Percentiles rank a stretch among this genome's conserved stretches.
Evolutionary conservation across 1,140 invertebrate genomes (phyloP).

Genomic region (Papilio glaucus): DNA sequence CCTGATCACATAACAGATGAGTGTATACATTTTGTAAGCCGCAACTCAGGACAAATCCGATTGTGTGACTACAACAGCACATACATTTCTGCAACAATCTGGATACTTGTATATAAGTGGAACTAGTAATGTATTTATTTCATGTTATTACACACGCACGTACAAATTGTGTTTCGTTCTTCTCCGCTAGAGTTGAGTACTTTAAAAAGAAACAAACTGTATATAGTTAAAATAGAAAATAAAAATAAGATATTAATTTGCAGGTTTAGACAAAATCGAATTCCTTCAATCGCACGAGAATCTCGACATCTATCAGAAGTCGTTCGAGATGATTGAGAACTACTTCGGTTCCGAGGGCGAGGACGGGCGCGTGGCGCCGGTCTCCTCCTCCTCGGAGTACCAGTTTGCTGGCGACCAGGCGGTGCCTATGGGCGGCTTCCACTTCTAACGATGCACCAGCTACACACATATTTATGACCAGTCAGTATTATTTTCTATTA

Average conservation of each 20-base stretch:
- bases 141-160: no score
- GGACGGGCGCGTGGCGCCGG: constrained; percentile 90
- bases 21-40: no score
- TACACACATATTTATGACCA: constrained; percentile 48
- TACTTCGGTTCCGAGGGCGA: constrained; percentile 97
- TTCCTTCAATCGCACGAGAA: constrained; percentile 98
- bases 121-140: no score
- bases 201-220: no score
- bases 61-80: no score
- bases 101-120: no score
- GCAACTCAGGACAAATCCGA: no score
- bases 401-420: constrained; percentile 89
- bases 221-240: not conserved
- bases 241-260: not conserved
- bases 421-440: constrained; percentile 90
- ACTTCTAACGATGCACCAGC: constrained; percentile 85
- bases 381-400: constrained; percentile 91
- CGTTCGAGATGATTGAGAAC: constrained; percentile 97
- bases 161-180: no score
- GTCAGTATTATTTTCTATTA: constrained; percentile 49
- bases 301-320: constrained; percentile 97
- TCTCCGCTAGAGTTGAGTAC: no score
- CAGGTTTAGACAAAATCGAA: constrained; percentile 98
- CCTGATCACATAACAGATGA: no score
- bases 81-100: no score